Conservation (phyloP, 2,797 vertebrate genomes). For the Podarcis lilfordi region DNA sequence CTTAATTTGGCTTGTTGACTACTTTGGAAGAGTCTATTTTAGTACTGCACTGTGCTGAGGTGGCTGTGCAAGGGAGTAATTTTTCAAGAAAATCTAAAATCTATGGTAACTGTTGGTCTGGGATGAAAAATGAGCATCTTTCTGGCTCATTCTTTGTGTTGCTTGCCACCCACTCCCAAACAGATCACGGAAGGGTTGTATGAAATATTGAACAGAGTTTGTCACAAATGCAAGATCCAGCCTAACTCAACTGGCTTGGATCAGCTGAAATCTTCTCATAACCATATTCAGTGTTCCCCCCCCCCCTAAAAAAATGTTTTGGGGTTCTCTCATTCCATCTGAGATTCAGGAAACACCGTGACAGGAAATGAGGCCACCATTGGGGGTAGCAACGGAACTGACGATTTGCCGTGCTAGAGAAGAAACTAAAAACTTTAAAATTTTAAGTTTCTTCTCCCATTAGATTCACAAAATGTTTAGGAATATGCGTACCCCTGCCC, state of each 20-base stretch:
- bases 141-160: background rate
- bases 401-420: too few species aligned
- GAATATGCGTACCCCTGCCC: too few species aligned
- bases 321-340: too few species aligned
- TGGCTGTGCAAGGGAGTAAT: background rate
- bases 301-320: too few species aligned
- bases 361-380: too few species aligned
- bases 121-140: background rate
- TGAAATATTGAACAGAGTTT: background rate
- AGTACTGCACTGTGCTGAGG: background rate
- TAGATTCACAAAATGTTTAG: too few species aligned
- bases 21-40: background rate
- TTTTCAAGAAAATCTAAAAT: background rate
- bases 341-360: too few species aligned
- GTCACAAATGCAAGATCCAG: background rate
- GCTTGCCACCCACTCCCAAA: background rate
- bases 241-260: background rate
- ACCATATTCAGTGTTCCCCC: background rate
- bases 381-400: too few species aligned
- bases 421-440: too few species aligned
- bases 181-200: background rate
- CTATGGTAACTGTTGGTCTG: too few species aligned
- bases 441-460: too few species aligned
- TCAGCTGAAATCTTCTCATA: background rate
- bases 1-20: background rate